Evolutionary conservation across 2,888 invertebrate genomes (phyloP), one percentile per base, ranked within the genome.

Genomic region (Melipona beecheii): DNA sequence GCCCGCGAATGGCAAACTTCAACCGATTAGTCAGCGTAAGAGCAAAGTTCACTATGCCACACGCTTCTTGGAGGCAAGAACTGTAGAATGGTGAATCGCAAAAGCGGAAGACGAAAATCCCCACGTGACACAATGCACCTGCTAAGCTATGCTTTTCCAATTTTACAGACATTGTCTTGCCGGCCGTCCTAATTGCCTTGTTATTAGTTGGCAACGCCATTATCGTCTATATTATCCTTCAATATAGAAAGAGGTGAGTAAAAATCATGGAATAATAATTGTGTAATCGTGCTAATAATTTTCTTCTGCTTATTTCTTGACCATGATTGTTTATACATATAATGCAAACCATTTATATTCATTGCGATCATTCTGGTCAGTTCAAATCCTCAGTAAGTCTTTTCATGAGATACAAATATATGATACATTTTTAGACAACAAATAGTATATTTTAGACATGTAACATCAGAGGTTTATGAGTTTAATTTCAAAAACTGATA

Each of bases 191-290:
- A 89, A 97, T 97, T 94, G 96, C 96, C 89, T 95, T 96, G 88
- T 95, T 97, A 74, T 97, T 97, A 94, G 95, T 97, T 86, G 96
- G 97, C 85, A 97, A 97, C 93, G 97, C 96, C 76, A 96, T 97
- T 93, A 96, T 97, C 92, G 96, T 97, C 74, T 96, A 97, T 92
- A 96, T 97, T 91, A 97, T 97, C 92, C 96, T 97, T 95, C 96
- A 96, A 93, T 96, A 96, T 91, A 96, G 96, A 91, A 96, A 97
- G 95, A 96, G 96, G 97, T 97, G 92, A 95, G 85, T 73, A 84
- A 84, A 81, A n/a, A 65, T 66, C 54, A 17, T 52, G 52, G 27
- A 56, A 64, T 36, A 64, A 64, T 36, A 24, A n/a, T 54, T 31
- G 19, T 49, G 24, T 3, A 58, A 17, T n/a, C 6, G n/a, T 19